Conservation (phyloP, 2,113 vertebrate species). For the Upupa epops region DNA sequence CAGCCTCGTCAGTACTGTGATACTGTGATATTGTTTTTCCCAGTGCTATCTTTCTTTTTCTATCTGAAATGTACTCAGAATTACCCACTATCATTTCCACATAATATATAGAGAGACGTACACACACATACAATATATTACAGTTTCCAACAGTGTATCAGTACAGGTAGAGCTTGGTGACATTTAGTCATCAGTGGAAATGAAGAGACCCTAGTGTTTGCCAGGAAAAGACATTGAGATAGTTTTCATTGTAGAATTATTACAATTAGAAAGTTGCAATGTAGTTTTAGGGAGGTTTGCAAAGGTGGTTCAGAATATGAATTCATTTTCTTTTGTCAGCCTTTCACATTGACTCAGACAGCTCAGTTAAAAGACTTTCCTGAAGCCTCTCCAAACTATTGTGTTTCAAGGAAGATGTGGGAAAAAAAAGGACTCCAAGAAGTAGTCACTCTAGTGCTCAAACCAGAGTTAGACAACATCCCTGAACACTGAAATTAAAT, state of each 20-base stretch:
- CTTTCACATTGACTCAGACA: not conserved
- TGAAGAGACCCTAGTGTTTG: not conserved
- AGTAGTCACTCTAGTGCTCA: not conserved
- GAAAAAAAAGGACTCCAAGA: not conserved
- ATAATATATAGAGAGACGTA: not conserved
- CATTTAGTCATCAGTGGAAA: not conserved
- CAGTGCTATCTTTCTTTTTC: not conserved
- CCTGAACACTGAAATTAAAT: not conserved
- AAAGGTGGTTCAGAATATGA: not conserved
- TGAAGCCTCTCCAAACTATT: not conserved
- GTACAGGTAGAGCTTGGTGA: not conserved
- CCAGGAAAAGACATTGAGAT: not conserved
- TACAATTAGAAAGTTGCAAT: not conserved
- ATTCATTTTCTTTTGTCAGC: not conserved
- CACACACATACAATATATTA: not conserved
- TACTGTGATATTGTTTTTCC: not conserved
- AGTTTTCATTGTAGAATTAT: not conserved
- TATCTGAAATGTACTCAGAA: not conserved
- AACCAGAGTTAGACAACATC: not conserved
- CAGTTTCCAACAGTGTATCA: not conserved
- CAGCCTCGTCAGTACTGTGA: too few relatives aligned
- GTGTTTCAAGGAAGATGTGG: not conserved
- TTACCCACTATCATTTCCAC: not conserved
- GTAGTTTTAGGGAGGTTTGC: not conserved
- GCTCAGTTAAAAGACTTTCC: not conserved